Conservation (phyloP, 2,113 vertebrate genomes). For the Meleagris gallopavo region DNA sequence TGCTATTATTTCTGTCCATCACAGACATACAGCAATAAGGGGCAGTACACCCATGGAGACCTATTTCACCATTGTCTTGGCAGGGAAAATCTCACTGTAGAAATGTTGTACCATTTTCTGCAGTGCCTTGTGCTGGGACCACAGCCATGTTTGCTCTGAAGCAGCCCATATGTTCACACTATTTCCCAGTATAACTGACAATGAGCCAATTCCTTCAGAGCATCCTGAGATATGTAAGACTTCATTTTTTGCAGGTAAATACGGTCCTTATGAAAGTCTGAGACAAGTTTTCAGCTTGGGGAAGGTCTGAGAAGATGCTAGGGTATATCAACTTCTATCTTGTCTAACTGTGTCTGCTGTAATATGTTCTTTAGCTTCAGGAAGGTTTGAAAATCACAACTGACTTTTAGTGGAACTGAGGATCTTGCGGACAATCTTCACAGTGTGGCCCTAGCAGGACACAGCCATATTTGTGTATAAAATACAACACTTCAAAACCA, state of each 20-base stretch:
- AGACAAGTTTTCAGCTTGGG: not conserved
- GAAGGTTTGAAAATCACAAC: not conserved
- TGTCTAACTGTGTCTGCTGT: not conserved
- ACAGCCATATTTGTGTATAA: rapidly evolving
- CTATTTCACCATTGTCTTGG: not conserved
- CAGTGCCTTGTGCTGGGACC: not conserved
- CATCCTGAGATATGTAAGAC: not conserved
- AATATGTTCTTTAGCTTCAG: not conserved
- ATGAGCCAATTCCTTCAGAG: not conserved
- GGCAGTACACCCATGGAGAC: not conserved
- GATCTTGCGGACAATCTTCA: not conserved
- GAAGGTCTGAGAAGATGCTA: rapidly evolving
- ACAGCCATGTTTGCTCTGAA: not conserved
- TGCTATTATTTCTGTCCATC: not conserved
- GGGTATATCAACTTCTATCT: not conserved
- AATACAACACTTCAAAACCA: not conserved
- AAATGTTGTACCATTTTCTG: not conserved
- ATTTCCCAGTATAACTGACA: not conserved
- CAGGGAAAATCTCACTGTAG: not conserved
- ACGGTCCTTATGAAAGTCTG: not conserved
- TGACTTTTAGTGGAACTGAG: not conserved
- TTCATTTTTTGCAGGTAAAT: not conserved
- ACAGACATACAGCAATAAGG: not conserved
- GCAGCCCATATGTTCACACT: conserved; percentile 34
- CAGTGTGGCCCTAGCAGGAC: not conserved